Conservation (phyloP, 2,888 invertebrate genomes). For the Oconnorella tubifera region DNA sequence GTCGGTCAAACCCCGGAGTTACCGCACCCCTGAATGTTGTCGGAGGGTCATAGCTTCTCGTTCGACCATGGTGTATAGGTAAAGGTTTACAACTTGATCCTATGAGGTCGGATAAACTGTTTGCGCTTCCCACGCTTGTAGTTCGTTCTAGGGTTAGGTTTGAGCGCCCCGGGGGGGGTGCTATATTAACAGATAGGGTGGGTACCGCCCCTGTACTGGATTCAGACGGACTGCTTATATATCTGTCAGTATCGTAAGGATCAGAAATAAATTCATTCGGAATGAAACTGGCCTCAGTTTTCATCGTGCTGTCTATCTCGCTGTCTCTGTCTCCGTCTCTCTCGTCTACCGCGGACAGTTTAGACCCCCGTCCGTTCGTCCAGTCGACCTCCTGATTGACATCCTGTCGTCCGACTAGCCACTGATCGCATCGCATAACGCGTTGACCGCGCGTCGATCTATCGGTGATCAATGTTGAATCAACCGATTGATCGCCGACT, state of each 20-base stretch:
- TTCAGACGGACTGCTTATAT: conserved; percentile 27
- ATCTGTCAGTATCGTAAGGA: conserved; percentile 34
- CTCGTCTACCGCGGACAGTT: conserved; percentile 18
- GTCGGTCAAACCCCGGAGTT: conserved; percentile 20
- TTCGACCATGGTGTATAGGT: conserved; percentile 25
- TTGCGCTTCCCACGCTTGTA: conserved; percentile 22
- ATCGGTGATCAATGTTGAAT: neutral
- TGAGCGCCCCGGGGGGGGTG: neutral
- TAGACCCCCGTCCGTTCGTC: neutral
- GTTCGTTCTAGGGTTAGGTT: neutral
- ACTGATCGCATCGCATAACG: neutral
- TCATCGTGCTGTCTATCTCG: conserved; percentile 12
- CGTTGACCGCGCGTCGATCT: too few relatives aligned
- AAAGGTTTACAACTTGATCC: neutral
- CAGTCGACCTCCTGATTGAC: neutral
- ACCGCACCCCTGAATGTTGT: conserved; percentile 7
- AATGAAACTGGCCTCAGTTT: neutral
- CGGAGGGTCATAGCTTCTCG: conserved; percentile 24
- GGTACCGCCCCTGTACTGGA: conserved; percentile 9
- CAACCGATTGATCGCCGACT: neutral
- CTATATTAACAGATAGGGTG: neutral
- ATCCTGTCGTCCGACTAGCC: neutral
- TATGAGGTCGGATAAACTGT: conserved; percentile 23
- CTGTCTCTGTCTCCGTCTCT: neutral
- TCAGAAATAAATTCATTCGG: conserved; percentile 33